These are phyloP conservation scores for Rhabdomys pumilio DNA, from an alignment of 2,797 vertebrate species.

Conservation along the genomic window DNA sequence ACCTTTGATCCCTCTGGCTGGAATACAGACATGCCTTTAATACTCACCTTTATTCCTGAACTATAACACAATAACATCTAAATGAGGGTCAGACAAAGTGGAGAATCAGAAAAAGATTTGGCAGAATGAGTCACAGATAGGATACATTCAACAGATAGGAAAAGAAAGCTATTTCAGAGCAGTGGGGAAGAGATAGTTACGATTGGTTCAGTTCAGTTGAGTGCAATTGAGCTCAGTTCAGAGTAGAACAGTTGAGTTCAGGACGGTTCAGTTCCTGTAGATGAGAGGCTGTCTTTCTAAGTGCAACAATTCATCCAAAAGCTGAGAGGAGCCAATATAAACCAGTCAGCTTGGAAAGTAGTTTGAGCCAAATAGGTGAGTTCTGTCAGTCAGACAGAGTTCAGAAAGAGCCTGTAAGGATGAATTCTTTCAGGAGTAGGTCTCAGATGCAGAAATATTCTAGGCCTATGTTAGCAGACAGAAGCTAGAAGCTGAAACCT, in stretches of 20 bases:
- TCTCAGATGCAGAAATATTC: neutral
- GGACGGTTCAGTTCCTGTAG: neutral
- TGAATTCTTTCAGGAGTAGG: neutral
- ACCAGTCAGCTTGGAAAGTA: neutral
- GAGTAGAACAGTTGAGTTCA: neutral
- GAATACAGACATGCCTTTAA: neutral
- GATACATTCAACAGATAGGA: neutral
- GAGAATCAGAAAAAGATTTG: neutral
- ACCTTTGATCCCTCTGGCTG: neutral
- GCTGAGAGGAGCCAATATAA: neutral
- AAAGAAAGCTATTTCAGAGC: neutral
- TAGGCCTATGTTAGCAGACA: neutral
- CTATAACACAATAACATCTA: neutral
- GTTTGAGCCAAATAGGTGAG: neutral
- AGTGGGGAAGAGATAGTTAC: neutral
- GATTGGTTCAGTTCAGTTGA: neutral
- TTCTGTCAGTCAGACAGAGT: neutral
- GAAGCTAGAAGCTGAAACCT: neutral
- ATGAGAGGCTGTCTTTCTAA: neutral
- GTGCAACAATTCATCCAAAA: neutral
- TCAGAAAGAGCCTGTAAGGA: neutral
- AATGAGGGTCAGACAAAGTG: neutral
- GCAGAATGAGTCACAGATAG: neutral
- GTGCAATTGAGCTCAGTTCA: neutral
- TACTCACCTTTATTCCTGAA: neutral